phyloP scores from a whole-genome alignment of 2,113 vertebrate genomes.

The Rissa tridactyla region DNA sequence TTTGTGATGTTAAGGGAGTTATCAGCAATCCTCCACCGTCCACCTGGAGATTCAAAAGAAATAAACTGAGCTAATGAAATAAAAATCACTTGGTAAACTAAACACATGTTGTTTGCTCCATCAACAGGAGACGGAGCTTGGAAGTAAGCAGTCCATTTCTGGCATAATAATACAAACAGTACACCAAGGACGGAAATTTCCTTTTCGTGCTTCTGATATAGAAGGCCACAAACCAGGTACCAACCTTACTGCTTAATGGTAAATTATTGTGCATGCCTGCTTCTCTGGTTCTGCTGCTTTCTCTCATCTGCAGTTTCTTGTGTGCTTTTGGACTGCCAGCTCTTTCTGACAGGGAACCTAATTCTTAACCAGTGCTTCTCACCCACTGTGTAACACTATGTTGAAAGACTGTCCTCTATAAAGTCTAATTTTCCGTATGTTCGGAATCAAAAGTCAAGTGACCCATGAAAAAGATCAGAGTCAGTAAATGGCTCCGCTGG shows the following conservation, averaged over 20 bases:
- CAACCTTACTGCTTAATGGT: background rate
- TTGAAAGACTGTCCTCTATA: background rate
- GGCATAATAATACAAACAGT: background rate
- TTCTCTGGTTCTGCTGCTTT: background rate
- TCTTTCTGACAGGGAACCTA: background rate
- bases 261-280: background rate
- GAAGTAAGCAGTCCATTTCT: background rate
- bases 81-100: background rate
- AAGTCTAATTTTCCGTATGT: background rate
- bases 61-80: background rate
- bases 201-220: background rate
- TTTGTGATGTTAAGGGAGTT: slow-evolving; percentile 87
- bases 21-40: slow-evolving; percentile 80
- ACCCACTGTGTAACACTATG: background rate
- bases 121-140: background rate
- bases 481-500: slow-evolving; percentile 45
- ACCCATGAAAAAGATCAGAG: background rate
- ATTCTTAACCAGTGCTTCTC: background rate
- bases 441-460: slow-evolving; percentile 1
- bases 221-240: background rate
- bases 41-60: slow-evolving; percentile 71
- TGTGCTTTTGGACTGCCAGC: background rate
- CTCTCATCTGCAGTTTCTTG: background rate
- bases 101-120: background rate
- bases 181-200: background rate